Percentiles rank a stretch among this genome's conserved stretches.
Conservation (phyloP, 1,140 invertebrate species). For the Campoletis sonorensis region DNA sequence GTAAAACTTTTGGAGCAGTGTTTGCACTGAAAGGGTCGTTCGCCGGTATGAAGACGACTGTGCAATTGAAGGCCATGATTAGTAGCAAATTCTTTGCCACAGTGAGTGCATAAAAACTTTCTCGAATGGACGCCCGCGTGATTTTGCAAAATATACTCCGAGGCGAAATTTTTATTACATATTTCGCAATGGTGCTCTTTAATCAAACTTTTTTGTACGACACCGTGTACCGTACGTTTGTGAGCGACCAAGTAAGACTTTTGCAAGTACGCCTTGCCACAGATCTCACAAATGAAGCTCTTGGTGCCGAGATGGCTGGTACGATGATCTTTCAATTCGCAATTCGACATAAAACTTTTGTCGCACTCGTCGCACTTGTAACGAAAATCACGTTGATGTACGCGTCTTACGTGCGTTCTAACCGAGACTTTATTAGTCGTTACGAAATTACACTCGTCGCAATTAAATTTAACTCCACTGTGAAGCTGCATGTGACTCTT, state of each 20-base stretch:
- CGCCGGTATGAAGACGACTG: constrained; percentile 70
- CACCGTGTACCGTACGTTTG: constrained; percentile 23
- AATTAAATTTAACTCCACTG: constrained; percentile 28
- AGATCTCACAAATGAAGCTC: constrained; percentile 35
- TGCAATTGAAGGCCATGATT: constrained; percentile 79
- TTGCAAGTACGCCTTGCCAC: constrained; percentile 59
- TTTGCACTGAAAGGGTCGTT: constrained; percentile 58
- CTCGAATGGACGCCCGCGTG: constrained; percentile 79
- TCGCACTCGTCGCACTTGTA: constrained; percentile 61
- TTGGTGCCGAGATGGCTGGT: constrained; percentile 29
- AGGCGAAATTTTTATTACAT: constrained; percentile 67
- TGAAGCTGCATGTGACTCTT: constrained; percentile 74
- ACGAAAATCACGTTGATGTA: constrained; percentile 23
- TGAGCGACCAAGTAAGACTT: constrained; percentile 12
- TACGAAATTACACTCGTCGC: constrained; percentile 23
- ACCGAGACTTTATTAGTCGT: constrained; percentile 53
- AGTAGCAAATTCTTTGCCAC: constrained; percentile 85
- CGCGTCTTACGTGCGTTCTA: constrained; percentile 29
- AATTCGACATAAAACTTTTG: constrained; percentile 61
- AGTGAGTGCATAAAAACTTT: constrained; percentile 73
- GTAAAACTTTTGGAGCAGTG: constrained; percentile 30
- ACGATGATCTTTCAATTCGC: constrained; percentile 32
- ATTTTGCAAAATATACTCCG: constrained; percentile 30
- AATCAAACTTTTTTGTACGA: background rate
- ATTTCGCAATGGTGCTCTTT: constrained; percentile 77